phyloP scores from a whole-genome alignment of 2,888 invertebrate species.

The Hecatera dysodea region DNA sequence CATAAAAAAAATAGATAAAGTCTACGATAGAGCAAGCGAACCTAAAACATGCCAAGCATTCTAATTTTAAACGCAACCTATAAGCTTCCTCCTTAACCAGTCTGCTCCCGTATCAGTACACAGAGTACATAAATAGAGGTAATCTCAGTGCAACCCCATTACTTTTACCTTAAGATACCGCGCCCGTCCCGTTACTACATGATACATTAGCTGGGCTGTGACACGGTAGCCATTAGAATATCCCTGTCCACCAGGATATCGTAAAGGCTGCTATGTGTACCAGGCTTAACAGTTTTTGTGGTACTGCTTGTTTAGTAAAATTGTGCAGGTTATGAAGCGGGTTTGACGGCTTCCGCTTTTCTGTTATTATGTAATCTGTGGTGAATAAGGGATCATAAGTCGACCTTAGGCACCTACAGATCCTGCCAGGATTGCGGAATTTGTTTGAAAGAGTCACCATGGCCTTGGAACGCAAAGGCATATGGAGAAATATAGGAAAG shows the following conservation, averaged over 20 bases:
- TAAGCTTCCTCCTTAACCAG: slow-evolving; percentile 13
- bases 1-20: neutral
- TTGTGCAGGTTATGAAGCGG: slow-evolving; percentile 20
- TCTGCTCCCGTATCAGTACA: slow-evolving; percentile 32
- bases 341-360: neutral
- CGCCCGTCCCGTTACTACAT: slow-evolving; percentile 41
- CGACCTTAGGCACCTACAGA: fast-evolving
- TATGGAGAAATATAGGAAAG: too few species aligned
- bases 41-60: too few species aligned
- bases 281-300: slow-evolving; percentile 43
- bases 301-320: slow-evolving; percentile 22
- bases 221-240: slow-evolving; percentile 59
- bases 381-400: neutral
- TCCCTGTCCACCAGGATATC: slow-evolving; percentile 41
- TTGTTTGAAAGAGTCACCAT: too few species aligned
- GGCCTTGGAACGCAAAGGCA: too few species aligned
- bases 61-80: slow-evolving; percentile 21
- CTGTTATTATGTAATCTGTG: neutral
- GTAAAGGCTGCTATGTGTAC: slow-evolving; percentile 29
- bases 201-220: slow-evolving; percentile 53
- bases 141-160: slow-evolving; percentile 55
- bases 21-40: neutral
- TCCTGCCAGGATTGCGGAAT: too few species aligned
- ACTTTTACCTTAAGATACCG: slow-evolving; percentile 55
- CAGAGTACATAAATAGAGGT: slow-evolving; percentile 52